Percentiles rank a stretch among this genome's conserved stretches.
Evolutionary conservation across 2,113 vertebrate genomes (phyloP).

Genomic region (Willisornis vidua): DNA sequence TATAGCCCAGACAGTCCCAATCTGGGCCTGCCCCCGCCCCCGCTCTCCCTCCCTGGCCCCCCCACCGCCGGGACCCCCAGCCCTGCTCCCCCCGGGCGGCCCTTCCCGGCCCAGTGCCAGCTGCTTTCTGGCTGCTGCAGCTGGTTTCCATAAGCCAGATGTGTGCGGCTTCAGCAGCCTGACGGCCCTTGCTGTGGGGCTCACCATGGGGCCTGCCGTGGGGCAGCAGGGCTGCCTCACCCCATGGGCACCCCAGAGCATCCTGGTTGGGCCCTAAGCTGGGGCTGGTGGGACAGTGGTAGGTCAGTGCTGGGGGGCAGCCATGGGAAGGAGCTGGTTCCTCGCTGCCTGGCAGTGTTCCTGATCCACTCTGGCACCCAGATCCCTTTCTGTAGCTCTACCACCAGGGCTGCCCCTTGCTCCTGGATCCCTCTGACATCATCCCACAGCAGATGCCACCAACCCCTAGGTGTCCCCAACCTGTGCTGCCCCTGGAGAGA

Average conservation of each 20-base stretch:
- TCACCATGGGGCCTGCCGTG: background rate
- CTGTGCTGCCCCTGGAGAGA: accelerated
- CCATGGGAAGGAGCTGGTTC: slow-evolving; percentile 43
- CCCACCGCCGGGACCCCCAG: background rate
- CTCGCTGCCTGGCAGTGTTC: background rate
- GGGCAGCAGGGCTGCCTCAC: background rate
- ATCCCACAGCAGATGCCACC: background rate
- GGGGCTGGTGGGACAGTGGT: accelerated
- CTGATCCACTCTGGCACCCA: background rate
- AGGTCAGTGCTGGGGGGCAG: background rate
- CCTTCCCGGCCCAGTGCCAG: slow-evolving; percentile 37
- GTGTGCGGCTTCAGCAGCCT: background rate
- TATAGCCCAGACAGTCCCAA: slow-evolving; percentile 67
- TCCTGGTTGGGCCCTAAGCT: accelerated
- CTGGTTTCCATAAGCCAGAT: slow-evolving; percentile 61
- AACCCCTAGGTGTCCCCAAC: background rate
- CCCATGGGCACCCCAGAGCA: background rate
- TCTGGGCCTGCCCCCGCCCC: slow-evolving; percentile 46
- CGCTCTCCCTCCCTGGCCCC: background rate
- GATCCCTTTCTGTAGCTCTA: slow-evolving; percentile 7
- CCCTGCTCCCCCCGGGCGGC: background rate
- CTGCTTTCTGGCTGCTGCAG: slow-evolving; percentile 29
- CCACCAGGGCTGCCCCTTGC: background rate
- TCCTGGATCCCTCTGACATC: background rate
- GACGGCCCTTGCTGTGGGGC: background rate